A percentile compares a stretch with the other conserved stretches of the same genome.
Evolutionary conservation across 2,888 invertebrate species (phyloP).

Genomic region (Podotricha telesiphe): DNA sequence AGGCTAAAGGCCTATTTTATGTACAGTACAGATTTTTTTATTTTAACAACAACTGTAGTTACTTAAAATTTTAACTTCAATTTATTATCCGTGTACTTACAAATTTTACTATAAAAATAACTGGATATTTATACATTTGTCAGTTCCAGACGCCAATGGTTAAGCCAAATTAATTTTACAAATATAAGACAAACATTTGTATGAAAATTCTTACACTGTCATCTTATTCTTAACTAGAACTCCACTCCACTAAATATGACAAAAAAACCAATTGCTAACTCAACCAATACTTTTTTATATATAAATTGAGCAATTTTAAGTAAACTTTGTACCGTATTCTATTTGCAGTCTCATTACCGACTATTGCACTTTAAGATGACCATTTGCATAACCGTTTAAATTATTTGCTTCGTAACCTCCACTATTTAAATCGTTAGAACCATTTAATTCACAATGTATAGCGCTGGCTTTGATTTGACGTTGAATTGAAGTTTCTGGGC

Average conservation of each 20-base stretch:
- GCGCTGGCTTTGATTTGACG: not conserved
- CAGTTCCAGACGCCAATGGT: too few relatives aligned
- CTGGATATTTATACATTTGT: too few relatives aligned
- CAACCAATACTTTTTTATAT: not conserved
- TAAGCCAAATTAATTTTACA: too few relatives aligned
- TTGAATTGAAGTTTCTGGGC: not conserved
- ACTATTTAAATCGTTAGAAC: not conserved
- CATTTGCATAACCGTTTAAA: slow-evolving; percentile 59
- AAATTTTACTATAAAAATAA: too few relatives aligned
- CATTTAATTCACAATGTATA: not conserved
- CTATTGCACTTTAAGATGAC: slow-evolving; percentile 69
- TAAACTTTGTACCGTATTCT: slow-evolving; percentile 38
- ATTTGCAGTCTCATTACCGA: slow-evolving; percentile 35
- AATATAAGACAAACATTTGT: too few relatives aligned
- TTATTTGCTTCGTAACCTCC: slow-evolving; percentile 41
- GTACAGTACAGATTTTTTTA: too few relatives aligned
- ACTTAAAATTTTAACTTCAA: too few relatives aligned
- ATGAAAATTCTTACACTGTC: too few relatives aligned
- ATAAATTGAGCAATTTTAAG: slow-evolving; percentile 25
- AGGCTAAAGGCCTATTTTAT: too few relatives aligned
- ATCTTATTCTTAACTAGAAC: too few relatives aligned
- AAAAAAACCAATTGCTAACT: not conserved
- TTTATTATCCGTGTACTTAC: too few relatives aligned
- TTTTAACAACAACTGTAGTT: not conserved
- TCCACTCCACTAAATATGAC: too few relatives aligned